phyloP scores from a whole-genome alignment of 2,888 invertebrate species.

The Trichopoda pennipes region DNA sequence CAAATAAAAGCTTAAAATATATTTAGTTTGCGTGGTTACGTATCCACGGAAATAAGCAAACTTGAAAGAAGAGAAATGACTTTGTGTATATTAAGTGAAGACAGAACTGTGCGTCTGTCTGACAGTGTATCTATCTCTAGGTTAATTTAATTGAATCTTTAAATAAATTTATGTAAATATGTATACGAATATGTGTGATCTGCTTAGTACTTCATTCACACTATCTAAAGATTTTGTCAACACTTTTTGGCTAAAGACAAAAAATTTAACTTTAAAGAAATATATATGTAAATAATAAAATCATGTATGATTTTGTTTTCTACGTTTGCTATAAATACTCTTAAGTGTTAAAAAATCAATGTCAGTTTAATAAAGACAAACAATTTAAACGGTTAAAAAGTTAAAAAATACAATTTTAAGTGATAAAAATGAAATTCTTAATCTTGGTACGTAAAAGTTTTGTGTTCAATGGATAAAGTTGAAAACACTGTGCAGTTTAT shows the following conservation, averaged over 20 bases:
- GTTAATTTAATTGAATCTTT: background rate
- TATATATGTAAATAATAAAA: background rate
- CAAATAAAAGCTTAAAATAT: background rate
- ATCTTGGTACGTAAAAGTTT: constrained; percentile 74
- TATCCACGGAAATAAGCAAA: background rate
- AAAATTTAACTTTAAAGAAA: constrained; percentile 22
- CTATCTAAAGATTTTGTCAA: constrained; percentile 58
- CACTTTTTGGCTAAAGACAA: constrained; percentile 19
- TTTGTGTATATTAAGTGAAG: background rate
- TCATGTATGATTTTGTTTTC: constrained; percentile 1
- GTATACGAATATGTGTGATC: background rate
- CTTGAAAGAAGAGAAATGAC: background rate
- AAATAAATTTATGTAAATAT: background rate
- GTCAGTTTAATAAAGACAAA: constrained; percentile 75
- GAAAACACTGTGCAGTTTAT: background rate
- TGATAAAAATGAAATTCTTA: constrained; percentile 75
- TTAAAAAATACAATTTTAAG: constrained; percentile 16
- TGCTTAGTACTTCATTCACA: background rate
- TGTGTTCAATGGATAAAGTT: background rate
- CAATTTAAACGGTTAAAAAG: constrained; percentile 59
- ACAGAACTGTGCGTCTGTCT: background rate
- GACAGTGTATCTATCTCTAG: background rate
- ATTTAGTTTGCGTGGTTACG: background rate
- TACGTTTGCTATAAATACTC: constrained; percentile 62
- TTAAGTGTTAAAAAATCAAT: constrained; percentile 68